Evolutionary conservation across 2,797 vertebrate species (phyloP).

Genomic region (Poliocrania exsul): DNA sequence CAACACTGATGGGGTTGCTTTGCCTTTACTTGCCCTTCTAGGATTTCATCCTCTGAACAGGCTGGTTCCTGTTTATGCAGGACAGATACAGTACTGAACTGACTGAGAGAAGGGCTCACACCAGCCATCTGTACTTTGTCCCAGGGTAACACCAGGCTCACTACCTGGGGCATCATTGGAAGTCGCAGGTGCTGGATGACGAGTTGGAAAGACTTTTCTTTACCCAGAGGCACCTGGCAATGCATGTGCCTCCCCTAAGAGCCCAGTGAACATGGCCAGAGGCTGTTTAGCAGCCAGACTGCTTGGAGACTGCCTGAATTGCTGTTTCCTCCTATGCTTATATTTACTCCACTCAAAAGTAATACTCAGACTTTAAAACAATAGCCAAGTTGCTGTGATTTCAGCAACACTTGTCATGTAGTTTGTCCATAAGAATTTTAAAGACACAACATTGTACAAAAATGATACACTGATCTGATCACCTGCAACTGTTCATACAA

Average conservation of each 20-base stretch:
- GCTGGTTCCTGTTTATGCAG: neutral
- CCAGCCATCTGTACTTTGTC: neutral
- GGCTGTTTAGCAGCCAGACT: neutral
- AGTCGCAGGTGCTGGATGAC: neutral
- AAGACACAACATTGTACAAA: constrained; percentile 6
- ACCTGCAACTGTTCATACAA: neutral
- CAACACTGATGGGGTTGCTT: neutral
- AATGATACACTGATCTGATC: neutral
- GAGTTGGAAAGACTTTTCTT: neutral
- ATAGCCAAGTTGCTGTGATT: neutral
- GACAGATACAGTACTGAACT: neutral
- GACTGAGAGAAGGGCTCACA: neutral
- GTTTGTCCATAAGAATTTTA: neutral
- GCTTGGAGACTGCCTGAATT: neutral
- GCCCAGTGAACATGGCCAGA: neutral
- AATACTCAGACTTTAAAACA: constrained; percentile 5
- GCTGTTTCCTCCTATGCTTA: neutral
- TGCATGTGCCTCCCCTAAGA: neutral
- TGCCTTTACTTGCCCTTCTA: fast-evolving
- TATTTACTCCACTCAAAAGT: neutral
- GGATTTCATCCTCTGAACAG: neutral
- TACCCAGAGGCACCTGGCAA: neutral
- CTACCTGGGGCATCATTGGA: neutral
- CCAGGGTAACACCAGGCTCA: neutral
- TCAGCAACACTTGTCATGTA: neutral